Percentiles rank a stretch among this genome's conserved stretches.
Conservation (phyloP, 2,797 vertebrate genomes). For the Arremon brunneinucha region DNA sequence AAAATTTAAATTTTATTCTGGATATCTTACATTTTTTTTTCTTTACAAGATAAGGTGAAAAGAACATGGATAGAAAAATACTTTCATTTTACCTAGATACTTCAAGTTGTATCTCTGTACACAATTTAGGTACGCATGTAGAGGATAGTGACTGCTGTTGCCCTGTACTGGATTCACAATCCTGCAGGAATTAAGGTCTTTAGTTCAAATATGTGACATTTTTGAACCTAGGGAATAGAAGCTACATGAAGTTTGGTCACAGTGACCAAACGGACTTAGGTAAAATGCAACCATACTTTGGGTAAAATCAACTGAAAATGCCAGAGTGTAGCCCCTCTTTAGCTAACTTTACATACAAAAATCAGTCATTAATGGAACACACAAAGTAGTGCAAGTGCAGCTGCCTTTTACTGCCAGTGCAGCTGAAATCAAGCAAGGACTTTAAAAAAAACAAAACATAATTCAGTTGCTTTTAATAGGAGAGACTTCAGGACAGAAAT, state of each 20-base stretch:
- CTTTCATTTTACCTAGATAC: neutral
- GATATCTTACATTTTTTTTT: neutral
- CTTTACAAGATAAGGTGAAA: neutral
- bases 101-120: neutral
- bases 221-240: neutral
- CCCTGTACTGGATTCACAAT: neutral
- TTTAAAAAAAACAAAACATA: neutral
- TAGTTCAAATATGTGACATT: neutral
- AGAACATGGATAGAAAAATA: neutral
- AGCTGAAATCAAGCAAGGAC: neutral
- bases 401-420: neutral
- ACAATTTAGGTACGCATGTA: fast-evolving
- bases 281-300: neutral
- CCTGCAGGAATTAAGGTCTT: neutral
- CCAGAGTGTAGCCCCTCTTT: neutral
- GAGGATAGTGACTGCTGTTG: neutral
- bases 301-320: neutral
- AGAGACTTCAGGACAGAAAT: neutral
- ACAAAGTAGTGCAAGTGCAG: neutral
- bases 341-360: neutral
- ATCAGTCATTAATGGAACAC: neutral
- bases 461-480: neutral
- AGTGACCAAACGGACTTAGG: fast-evolving
- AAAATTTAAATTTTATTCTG: neutral
- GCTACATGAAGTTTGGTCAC: neutral